Conservation (phyloP, 2,888 invertebrate genomes). For the Sisyra nigra region DNA sequence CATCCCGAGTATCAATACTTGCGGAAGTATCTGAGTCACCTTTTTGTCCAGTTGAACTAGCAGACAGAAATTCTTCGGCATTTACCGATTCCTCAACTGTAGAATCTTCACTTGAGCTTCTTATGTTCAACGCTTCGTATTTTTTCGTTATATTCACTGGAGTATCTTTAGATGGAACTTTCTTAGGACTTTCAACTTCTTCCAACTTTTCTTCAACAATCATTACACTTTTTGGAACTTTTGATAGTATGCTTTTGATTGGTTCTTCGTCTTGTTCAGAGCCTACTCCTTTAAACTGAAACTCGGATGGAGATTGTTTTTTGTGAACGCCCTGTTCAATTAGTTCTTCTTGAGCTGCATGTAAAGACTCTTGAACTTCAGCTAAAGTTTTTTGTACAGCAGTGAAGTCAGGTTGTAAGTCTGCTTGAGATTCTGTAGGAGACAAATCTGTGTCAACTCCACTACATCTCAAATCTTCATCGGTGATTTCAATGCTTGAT, state of each 20-base stretch:
- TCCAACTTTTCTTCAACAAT: conserved; percentile 11
- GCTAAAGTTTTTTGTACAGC: conserved; percentile 52
- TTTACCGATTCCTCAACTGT: conserved; percentile 26
- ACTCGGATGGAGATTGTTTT: conserved; percentile 58
- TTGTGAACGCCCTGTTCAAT: conserved; percentile 34
- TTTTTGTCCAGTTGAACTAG: conserved; percentile 24
- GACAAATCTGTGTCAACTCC: conserved; percentile 50
- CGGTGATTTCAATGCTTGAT: conserved; percentile 38
- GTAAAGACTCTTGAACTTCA: conserved; percentile 53
- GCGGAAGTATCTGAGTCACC: conserved; percentile 21
- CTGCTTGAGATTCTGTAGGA: conserved; percentile 32
- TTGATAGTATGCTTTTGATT: background rate
- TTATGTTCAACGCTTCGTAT: conserved; percentile 12
- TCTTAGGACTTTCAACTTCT: conserved; percentile 12
- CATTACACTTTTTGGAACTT: conserved; percentile 7
- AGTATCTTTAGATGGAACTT: conserved; percentile 11
- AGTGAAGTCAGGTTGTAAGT: conserved; percentile 34
- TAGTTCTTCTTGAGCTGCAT: conserved; percentile 51
- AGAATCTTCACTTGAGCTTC: conserved; percentile 29
- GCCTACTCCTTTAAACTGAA: conserved; percentile 47
- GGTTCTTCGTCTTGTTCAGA: conserved; percentile 22
- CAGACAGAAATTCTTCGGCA: conserved; percentile 37
- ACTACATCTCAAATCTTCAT: conserved; percentile 54
- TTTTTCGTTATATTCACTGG: background rate
- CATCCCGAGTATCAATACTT: conserved; percentile 20